phyloP scores from a whole-genome alignment of 2,113 vertebrate genomes.

The Gopherus evgoodei region DNA sequence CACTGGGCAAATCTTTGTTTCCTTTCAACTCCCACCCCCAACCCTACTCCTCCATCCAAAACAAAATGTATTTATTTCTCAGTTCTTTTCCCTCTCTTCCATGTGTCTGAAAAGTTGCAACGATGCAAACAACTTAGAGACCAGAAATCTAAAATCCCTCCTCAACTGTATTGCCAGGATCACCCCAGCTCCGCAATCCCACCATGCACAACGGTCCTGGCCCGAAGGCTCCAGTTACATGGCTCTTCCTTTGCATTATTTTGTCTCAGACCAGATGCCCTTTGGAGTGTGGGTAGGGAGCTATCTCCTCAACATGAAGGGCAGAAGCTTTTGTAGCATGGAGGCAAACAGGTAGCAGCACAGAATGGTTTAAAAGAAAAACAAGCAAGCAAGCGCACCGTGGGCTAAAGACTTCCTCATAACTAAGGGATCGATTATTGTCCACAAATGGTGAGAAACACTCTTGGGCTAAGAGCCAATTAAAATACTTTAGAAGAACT shows the following conservation, averaged over 20 bases:
- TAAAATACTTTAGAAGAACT: background rate
- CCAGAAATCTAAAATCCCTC: background rate
- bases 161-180: background rate
- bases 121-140: background rate
- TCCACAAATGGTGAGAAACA: background rate
- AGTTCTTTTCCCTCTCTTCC: background rate
- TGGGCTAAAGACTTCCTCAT: background rate
- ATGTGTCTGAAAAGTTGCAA: background rate
- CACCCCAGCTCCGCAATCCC: background rate
- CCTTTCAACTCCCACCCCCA: background rate
- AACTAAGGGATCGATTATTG: background rate
- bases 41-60: no score
- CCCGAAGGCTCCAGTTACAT: background rate
- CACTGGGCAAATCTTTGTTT: background rate
- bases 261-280: background rate
- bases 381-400: background rate
- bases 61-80: background rate
- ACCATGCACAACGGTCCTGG: background rate
- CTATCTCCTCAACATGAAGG: rapidly evolving
- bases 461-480: background rate
- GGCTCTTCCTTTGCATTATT: background rate
- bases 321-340: background rate
- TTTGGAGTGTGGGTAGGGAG: background rate
- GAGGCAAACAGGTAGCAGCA: slow-evolving; percentile 59
- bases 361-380: slow-evolving; percentile 57